Conservation (phyloP, 2,113 vertebrate species). For the Sylvietta virens region DNA sequence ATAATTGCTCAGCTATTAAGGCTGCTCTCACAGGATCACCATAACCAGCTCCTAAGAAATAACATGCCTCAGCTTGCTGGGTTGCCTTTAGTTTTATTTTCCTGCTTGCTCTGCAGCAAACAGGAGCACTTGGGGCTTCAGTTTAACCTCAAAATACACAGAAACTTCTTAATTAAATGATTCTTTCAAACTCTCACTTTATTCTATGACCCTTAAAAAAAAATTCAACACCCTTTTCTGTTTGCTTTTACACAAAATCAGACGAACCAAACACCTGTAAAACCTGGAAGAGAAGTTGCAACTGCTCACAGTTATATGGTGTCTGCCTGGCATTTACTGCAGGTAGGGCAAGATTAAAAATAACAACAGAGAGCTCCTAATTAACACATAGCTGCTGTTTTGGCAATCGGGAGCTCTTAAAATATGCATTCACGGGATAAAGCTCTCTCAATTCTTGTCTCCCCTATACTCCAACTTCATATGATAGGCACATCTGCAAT, state of each 20-base stretch:
- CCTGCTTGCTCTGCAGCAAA: neutral
- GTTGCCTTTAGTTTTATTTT: neutral
- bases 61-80: neutral
- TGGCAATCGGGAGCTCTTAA: neutral
- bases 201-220: neutral
- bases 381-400: neutral
- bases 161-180: neutral
- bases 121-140: neutral
- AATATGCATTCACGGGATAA: neutral
- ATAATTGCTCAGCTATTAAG: neutral
- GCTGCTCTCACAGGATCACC: neutral
- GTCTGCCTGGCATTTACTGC: neutral
- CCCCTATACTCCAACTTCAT: neutral
- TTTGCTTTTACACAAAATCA: neutral
- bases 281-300: neutral
- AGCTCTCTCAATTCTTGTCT: neutral
- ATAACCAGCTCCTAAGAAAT: neutral
- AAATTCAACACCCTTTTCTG: neutral
- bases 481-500: neutral
- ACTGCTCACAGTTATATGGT: neutral
- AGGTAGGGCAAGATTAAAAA: neutral
- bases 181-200: neutral
- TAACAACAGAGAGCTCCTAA: neutral
- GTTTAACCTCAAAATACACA: neutral
- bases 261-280: neutral